Evolutionary conservation across 2,888 invertebrate genomes (phyloP).

Genomic region (Drosophila testacea): DNA sequence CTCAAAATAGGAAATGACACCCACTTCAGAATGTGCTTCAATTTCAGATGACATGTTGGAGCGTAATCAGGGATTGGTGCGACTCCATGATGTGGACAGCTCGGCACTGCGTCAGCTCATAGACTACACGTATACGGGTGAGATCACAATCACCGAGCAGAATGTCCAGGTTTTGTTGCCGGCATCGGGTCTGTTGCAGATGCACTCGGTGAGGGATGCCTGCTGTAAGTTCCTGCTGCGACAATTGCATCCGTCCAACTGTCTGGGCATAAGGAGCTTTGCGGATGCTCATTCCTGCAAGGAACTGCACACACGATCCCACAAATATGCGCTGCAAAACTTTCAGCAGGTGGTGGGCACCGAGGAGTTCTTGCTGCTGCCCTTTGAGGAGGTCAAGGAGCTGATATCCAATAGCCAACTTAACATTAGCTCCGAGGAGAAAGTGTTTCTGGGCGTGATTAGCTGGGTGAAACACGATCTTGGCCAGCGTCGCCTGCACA

Average conservation of each 20-base stretch:
- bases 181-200: conserved; percentile 90
- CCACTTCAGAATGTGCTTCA: not conserved
- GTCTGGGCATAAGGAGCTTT: conserved; percentile 91
- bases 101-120: conserved; percentile 89
- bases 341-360: conserved; percentile 90
- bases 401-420: conserved; percentile 89
- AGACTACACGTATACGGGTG: conserved; percentile 91
- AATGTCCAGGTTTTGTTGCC: conserved; percentile 90
- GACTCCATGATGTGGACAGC: conserved; percentile 86
- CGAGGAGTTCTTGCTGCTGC: conserved; percentile 89
- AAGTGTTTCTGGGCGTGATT: conserved; percentile 88
- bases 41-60: conserved; percentile 85
- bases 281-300: conserved; percentile 89
- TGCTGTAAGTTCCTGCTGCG: conserved; percentile 91
- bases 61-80: conserved; percentile 84
- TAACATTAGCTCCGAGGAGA: conserved; percentile 89
- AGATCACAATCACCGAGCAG: conserved; percentile 89
- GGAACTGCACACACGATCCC: conserved; percentile 89
- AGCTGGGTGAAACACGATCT: conserved; percentile 90
- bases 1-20: not conserved
- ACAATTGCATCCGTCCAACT: conserved; percentile 91
- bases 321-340: conserved; percentile 89
- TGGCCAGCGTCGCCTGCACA: conserved; percentile 86
- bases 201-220: conserved; percentile 89
- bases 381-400: conserved; percentile 89